Conservation (phyloP, 37 sponge, comb jelly and placozoan genomes). For the Diacarnus erythraeanus region DNA sequence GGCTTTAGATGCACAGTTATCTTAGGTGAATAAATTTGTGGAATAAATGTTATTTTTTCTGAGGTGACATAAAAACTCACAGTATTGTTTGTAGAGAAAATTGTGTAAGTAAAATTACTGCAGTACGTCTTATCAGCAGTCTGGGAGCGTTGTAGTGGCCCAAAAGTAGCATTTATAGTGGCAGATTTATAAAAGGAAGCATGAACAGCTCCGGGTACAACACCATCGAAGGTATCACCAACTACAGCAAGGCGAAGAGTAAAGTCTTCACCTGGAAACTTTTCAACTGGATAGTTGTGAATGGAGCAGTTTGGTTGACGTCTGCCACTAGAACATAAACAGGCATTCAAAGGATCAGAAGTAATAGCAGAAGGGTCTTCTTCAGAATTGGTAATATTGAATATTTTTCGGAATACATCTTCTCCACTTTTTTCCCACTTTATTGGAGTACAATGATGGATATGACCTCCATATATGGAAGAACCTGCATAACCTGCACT, state of each 20-base stretch:
- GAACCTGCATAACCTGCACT: neutral
- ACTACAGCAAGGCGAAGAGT: neutral
- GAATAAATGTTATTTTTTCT: neutral
- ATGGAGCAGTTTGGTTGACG: neutral
- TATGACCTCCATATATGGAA: neutral
- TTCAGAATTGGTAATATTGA: neutral
- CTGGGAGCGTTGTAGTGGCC: neutral
- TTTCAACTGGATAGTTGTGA: neutral
- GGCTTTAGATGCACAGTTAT: neutral
- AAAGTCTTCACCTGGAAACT: neutral
- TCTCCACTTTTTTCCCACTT: neutral
- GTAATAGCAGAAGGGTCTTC: neutral
- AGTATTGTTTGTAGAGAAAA: neutral
- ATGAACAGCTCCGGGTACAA: neutral
- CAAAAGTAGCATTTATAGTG: neutral
- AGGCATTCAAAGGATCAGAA: slow-evolving; percentile 3
- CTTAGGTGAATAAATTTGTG: neutral
- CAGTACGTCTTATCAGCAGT: neutral
- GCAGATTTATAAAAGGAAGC: neutral
- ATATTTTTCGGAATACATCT: neutral
- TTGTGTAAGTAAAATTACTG: neutral
- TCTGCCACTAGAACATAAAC: neutral
- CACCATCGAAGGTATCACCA: neutral
- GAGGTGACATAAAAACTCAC: slow-evolving; percentile 1
- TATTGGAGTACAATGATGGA: neutral